Conservation (phyloP, 2,888 invertebrate species). For the Lysandra coridon region DNA sequence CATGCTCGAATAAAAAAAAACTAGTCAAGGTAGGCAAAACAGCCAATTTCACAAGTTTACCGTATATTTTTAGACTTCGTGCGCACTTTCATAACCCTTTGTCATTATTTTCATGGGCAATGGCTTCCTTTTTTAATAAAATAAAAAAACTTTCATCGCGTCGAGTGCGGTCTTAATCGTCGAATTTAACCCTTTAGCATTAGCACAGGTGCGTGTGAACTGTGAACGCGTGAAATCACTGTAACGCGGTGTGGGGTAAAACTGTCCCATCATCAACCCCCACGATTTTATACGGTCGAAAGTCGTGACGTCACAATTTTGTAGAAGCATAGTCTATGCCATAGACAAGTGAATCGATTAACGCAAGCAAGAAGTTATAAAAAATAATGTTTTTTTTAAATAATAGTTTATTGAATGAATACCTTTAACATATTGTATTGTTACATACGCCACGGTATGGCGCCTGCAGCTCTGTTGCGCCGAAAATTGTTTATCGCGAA, state of each 20-base stretch:
- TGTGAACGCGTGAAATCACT: conserved; percentile 74
- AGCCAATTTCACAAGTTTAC: too few species aligned
- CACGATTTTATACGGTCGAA: conserved; percentile 68
- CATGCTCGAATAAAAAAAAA: too few species aligned
- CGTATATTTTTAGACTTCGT: neutral
- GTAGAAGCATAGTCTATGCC: neutral
- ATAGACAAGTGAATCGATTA: neutral
- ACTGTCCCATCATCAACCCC: conserved; percentile 73
- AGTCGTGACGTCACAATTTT: conserved; percentile 23
- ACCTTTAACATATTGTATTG: neutral
- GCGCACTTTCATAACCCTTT: neutral
- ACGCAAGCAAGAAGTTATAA: neutral
- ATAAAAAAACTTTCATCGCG: neutral
- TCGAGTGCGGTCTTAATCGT: conserved; percentile 14
- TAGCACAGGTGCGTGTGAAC: conserved; percentile 65
- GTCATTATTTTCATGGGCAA: neutral
- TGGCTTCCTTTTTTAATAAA: neutral
- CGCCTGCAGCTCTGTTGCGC: too few species aligned
- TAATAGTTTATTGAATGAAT: neutral
- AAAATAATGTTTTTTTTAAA: neutral
- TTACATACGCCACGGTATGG: neutral
- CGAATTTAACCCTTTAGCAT: conserved; percentile 9
- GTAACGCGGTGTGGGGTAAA: conserved; percentile 76
- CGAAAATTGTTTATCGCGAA: too few species aligned
- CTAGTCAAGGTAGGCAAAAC: too few species aligned